Evolutionary conservation across 2,888 invertebrate genomes (phyloP).

Genomic region (Leucania comma): DNA sequence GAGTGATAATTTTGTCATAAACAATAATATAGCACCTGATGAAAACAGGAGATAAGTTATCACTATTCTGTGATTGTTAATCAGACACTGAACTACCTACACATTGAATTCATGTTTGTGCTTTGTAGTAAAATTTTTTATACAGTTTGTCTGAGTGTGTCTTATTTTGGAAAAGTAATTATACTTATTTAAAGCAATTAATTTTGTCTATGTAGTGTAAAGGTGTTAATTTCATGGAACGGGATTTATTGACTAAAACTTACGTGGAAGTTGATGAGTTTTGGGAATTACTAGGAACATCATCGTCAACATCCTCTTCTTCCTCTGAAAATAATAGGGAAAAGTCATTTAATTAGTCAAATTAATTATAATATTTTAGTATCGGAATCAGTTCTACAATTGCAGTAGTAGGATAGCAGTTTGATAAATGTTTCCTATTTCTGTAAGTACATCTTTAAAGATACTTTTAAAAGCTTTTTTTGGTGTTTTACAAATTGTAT

Average conservation of each 20-base stretch:
- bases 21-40: neutral
- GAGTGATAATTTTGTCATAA: neutral
- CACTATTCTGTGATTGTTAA: conserved; percentile 22
- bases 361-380: neutral
- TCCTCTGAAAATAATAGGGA: conserved; percentile 74
- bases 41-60: conserved; percentile 25
- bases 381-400: neutral
- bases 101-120: neutral
- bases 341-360: neutral
- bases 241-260: conserved; percentile 44
- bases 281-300: conserved; percentile 75
- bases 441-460: conserved; percentile 28
- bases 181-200: neutral
- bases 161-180: neutral
- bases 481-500: no score
- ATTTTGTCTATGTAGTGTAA: conserved; percentile 2
- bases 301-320: conserved; percentile 75
- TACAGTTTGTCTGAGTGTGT: conserved; percentile 6
- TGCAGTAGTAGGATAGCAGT: neutral
- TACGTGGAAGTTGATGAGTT: conserved; percentile 71
- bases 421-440: conserved; percentile 21
- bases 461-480: neutral
- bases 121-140: conserved; percentile 14
- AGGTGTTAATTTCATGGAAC: neutral
- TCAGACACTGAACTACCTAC: neutral